A percentile compares a stretch with the other conserved stretches of the same genome.
phyloP scores from a whole-genome alignment of 2,113 vertebrate genomes.

The Ellobius talpinus region DNA sequence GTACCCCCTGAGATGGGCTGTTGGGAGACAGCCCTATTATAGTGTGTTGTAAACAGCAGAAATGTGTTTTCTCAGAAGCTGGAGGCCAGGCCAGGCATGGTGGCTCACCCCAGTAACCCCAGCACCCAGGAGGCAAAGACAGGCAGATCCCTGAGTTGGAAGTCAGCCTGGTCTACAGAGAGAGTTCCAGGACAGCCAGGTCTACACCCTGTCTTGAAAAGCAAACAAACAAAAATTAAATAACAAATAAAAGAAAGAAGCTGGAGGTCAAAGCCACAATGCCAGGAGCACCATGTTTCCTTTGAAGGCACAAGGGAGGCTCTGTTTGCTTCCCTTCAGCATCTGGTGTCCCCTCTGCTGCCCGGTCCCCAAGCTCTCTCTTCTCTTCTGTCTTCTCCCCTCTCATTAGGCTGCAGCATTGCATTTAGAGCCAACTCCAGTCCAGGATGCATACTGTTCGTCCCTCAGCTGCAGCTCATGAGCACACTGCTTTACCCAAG shows the following conservation, averaged over 20 bases:
- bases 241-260: neutral
- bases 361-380: rapidly evolving
- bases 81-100: neutral
- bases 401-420: neutral
- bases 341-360: neutral
- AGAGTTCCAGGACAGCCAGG: neutral
- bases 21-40: rapidly evolving
- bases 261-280: neutral
- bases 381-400: rapidly evolving
- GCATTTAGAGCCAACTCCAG: neutral
- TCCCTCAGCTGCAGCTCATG: neutral
- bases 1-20: neutral
- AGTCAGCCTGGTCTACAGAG: neutral
- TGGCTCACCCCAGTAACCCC: no score
- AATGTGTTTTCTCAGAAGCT: neutral
- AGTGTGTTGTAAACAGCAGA: rapidly evolving
- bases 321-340: neutral
- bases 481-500: neutral
- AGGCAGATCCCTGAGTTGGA: neutral
- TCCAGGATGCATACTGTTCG: neutral
- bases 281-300: neutral
- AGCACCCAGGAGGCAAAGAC: neutral
- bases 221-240: neutral
- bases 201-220: neutral
- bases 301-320: no score